phyloP scores from a whole-genome alignment of 2,797 vertebrate genomes.

The Anisognathus igniventris region DNA sequence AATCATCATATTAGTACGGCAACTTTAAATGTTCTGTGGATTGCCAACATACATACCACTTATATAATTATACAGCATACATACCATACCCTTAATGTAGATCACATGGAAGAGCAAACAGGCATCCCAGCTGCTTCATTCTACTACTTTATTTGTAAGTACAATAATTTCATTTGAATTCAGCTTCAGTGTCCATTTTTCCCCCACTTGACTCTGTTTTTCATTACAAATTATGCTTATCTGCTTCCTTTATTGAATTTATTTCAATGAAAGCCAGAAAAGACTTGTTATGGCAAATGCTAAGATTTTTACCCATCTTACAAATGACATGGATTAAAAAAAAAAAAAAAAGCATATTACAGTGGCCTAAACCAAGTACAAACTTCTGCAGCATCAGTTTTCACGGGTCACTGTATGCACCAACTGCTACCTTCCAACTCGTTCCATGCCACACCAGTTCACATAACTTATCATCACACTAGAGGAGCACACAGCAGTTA shows the following conservation, averaged over 20 bases:
- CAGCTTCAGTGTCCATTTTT: not conserved
- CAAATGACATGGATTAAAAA: fast-evolving
- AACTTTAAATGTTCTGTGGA: not conserved
- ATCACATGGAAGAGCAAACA: not conserved
- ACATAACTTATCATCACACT: not conserved
- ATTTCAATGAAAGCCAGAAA: not conserved
- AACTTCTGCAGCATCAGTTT: not conserved
- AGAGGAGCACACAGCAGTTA: not conserved
- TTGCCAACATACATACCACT: not conserved
- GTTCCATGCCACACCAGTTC: fast-evolving
- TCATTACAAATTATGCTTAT: not conserved
- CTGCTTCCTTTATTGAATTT: not conserved
- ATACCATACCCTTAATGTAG: not conserved
- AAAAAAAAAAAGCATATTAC: not conserved
- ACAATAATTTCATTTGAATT: not conserved
- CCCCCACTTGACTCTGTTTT: not conserved
- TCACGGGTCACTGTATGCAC: not conserved
- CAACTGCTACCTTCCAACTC: not conserved
- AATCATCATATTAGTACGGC: not conserved
- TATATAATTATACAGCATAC: not conserved
- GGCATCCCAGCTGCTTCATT: not conserved
- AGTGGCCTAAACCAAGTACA: not conserved
- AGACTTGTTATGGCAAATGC: not conserved
- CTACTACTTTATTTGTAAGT: not conserved
- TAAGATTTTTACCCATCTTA: not conserved